Evolutionary conservation across 2,888 invertebrate species (phyloP).

Genomic region (Fragum sueziense): DNA sequence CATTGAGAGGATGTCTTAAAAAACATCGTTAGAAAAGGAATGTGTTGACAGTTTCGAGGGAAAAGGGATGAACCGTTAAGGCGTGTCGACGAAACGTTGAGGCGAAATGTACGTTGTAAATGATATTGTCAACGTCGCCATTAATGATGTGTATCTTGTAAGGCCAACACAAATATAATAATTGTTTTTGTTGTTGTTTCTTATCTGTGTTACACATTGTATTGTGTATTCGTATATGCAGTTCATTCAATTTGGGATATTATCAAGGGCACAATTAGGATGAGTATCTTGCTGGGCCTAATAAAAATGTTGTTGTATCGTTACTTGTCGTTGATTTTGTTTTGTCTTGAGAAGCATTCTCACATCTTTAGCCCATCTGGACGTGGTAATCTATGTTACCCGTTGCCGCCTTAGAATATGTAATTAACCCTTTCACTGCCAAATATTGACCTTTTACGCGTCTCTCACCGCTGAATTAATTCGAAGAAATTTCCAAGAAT

Average conservation of each 20-base stretch:
- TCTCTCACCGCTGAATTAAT: too few species aligned
- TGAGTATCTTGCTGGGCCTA: not conserved
- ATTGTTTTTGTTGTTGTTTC: not conserved
- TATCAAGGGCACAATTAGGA: not conserved
- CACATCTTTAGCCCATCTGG: too few species aligned
- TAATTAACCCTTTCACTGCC: too few species aligned
- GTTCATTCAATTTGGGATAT: not conserved
- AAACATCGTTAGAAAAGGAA: not conserved
- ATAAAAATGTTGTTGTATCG: not conserved
- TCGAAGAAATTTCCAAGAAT: too few species aligned
- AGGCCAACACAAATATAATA: not conserved
- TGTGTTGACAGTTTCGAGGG: not conserved
- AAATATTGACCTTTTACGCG: too few species aligned
- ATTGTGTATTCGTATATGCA: not conserved
- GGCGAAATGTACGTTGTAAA: slow-evolving; percentile 2
- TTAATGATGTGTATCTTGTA: not conserved
- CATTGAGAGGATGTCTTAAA: too few species aligned
- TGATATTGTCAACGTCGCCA: not conserved
- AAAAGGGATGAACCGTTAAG: not conserved
- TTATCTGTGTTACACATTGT: too few species aligned
- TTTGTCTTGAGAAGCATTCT: too few species aligned
- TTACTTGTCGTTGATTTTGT: too few species aligned
- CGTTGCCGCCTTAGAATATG: too few species aligned
- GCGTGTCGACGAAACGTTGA: not conserved
- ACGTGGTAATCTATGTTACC: too few species aligned